Conservation (phyloP, 2,113 vertebrate species). For the Dasyprocta punctata region DNA sequence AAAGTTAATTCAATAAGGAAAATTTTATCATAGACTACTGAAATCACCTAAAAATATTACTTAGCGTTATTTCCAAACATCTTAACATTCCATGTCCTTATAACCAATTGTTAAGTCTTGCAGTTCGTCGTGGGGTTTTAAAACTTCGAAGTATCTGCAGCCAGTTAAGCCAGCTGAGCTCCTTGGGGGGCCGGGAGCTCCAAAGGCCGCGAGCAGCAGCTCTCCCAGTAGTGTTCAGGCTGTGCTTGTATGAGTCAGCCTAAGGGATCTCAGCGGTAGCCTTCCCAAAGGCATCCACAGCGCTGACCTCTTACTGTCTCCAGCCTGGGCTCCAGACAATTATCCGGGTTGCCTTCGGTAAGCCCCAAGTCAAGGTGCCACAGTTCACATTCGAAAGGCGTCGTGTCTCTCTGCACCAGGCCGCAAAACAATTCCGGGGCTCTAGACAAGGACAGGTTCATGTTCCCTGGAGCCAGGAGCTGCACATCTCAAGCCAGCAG, state of each 20-base stretch:
- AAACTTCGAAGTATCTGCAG: constrained; percentile 79
- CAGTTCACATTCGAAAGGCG: constrained; percentile 89
- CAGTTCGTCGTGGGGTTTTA: background rate
- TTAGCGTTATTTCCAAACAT: background rate
- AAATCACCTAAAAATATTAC: background rate
- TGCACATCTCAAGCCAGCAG: constrained; percentile 95
- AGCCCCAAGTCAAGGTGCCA: constrained; percentile 90
- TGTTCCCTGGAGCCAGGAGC: constrained; percentile 93
- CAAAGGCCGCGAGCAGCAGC: constrained; percentile 69
- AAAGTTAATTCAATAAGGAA: background rate
- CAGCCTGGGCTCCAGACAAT: constrained; percentile 90
- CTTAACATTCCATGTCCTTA: background rate
- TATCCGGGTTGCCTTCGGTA: constrained; percentile 64
- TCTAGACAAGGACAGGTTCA: constrained; percentile 92
- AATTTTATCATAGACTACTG: background rate
- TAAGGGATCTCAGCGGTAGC: constrained; percentile 36
- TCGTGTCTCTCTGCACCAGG: constrained; percentile 83
- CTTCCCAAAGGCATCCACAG: background rate
- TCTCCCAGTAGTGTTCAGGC: constrained; percentile 88
- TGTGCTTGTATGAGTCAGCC: constrained; percentile 60
- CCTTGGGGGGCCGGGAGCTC: constrained; percentile 83
- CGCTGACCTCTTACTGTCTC: background rate
- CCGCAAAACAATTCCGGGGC: constrained; percentile 91
- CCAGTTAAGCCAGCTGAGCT: constrained; percentile 87
- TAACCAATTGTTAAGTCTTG: background rate